Evolutionary conservation across 2,113 vertebrate species (phyloP).

Genomic region (Tapirus terrestris): DNA sequence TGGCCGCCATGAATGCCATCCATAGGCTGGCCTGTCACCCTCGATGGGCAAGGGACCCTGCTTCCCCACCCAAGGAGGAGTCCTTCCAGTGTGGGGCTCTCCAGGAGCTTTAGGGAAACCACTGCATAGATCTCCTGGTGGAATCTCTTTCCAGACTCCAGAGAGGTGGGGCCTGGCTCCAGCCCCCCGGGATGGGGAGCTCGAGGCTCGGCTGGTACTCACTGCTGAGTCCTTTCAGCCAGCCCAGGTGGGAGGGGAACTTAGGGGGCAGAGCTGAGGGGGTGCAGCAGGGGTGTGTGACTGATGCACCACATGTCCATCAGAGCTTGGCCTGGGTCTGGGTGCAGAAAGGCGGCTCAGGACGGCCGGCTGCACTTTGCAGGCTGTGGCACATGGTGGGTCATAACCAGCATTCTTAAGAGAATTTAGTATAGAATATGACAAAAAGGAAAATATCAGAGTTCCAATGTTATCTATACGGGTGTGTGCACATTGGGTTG

Average conservation of each 20-base stretch:
- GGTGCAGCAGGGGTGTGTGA: neutral
- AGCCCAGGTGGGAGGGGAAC: neutral
- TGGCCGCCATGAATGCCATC: neutral
- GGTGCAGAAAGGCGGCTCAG: neutral
- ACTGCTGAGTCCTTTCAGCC: neutral
- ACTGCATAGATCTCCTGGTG: neutral
- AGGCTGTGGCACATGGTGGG: neutral
- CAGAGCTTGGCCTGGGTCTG: neutral
- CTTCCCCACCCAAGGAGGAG: neutral
- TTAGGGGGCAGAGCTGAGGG: neutral
- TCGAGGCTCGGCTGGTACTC: neutral
- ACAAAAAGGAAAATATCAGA: constrained; percentile 31
- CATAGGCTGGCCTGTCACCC: neutral
- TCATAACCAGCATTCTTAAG: constrained; percentile 1
- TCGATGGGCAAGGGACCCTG: neutral
- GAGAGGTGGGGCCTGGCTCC: neutral
- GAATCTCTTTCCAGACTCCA: neutral
- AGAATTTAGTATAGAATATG: neutral
- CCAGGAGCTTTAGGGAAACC: neutral
- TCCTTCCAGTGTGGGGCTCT: neutral
- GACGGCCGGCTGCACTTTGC: neutral
- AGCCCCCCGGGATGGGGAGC: neutral
- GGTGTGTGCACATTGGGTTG: neutral
- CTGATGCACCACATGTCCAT: rapidly evolving
- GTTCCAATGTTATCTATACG: constrained; percentile 6